Evolutionary conservation across 1,140 invertebrate species (phyloP).

Genomic region (Aradophagus sp.): DNA sequence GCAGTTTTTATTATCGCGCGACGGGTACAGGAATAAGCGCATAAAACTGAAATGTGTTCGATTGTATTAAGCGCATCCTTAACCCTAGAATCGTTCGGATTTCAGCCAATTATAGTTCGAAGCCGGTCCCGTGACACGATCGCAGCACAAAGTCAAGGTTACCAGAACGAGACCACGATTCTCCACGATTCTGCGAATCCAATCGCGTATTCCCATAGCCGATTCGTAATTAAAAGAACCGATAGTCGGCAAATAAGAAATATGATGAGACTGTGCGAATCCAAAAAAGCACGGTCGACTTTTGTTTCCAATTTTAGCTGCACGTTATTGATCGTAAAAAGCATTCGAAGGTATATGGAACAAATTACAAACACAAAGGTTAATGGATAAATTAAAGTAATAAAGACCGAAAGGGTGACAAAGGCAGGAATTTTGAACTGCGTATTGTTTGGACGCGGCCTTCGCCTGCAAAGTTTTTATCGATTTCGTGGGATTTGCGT

Average conservation of each 20-base stretch:
- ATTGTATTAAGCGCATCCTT: slow-evolving; percentile 24
- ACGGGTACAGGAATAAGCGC: no score
- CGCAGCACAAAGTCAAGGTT: slow-evolving; percentile 41
- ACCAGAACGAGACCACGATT: slow-evolving; percentile 37
- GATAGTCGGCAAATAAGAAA: slow-evolving; percentile 19
- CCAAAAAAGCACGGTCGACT: not conserved
- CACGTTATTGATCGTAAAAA: no score
- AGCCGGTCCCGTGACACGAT: slow-evolving; percentile 32
- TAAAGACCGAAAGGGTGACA: no score
- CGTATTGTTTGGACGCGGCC: no score
- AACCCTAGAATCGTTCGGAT: slow-evolving; percentile 26
- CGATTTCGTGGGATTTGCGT: slow-evolving; percentile 17
- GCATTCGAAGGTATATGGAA: no score
- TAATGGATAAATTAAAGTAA: no score
- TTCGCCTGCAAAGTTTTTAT: no score
- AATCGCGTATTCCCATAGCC: slow-evolving; percentile 31
- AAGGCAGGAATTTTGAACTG: no score
- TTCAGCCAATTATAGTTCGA: slow-evolving; percentile 43
- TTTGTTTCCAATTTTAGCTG: no score
- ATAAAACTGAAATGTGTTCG: slow-evolving; percentile 20
- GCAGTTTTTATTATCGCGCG: no score
- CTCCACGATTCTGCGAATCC: slow-evolving; percentile 41
- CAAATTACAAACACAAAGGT: no score
- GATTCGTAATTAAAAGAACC: slow-evolving; percentile 32
- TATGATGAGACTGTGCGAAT: slow-evolving; percentile 33